These are phyloP conservation scores for Platynereis dumerilii DNA, from an alignment of 2,888 invertebrate genomes.

Conservation along the genomic window DNA sequence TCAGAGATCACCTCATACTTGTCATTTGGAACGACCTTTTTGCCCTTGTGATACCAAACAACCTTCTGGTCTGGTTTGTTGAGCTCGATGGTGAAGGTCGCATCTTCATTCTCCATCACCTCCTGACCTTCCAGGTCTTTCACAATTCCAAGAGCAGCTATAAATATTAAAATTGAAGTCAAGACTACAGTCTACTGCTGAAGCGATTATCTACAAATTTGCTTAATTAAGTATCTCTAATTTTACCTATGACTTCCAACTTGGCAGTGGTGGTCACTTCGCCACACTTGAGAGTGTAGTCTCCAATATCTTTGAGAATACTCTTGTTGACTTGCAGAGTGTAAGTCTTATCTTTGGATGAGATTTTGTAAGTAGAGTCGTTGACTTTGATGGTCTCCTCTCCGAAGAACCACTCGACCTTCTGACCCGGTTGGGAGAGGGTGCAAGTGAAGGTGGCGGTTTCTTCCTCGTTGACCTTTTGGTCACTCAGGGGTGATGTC, in stretches of 20 bases:
- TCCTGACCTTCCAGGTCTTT: slow-evolving; percentile 43
- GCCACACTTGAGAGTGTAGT: too few relatives aligned
- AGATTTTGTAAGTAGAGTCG: slow-evolving; percentile 51
- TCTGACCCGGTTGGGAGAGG: slow-evolving; percentile 56
- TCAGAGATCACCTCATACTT: slow-evolving; percentile 77
- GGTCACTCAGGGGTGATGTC: slow-evolving; percentile 30
- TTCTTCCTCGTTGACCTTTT: slow-evolving; percentile 30
- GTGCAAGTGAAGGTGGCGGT: slow-evolving; percentile 34
- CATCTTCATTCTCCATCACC: slow-evolving; percentile 65
- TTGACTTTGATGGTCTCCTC: slow-evolving; percentile 54
- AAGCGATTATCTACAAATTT: too few relatives aligned
- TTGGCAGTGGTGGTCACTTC: too few relatives aligned
- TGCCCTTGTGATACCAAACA: slow-evolving; percentile 64
- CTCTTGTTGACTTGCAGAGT: slow-evolving; percentile 47
- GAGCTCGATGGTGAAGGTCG: slow-evolving; percentile 81
- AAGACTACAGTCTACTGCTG: too few relatives aligned
- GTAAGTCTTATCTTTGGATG: slow-evolving; percentile 51
- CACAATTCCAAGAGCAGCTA: too few relatives aligned
- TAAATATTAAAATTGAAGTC: too few relatives aligned
- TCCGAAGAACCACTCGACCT: slow-evolving; percentile 74
- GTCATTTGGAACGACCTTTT: slow-evolving; percentile 83
- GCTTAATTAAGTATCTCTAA: too few relatives aligned
- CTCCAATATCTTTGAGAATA: slow-evolving; percentile 67
- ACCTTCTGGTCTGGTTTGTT: slow-evolving; percentile 71
- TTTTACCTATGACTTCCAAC: too few relatives aligned